Conservation (phyloP, 1,140 invertebrate species). For the Antheraea pernyi region DNA sequence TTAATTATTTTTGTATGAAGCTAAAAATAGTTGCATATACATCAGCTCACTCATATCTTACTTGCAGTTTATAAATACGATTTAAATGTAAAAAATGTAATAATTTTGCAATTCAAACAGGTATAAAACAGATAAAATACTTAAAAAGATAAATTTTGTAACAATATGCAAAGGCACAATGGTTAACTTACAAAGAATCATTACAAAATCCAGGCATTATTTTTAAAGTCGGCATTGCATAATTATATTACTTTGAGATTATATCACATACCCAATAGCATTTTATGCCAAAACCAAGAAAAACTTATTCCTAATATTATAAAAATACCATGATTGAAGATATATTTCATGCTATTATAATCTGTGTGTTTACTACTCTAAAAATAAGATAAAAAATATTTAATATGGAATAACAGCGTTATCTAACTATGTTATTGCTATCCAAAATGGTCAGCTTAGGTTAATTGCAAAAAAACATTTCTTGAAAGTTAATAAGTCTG, state of each 20-base stretch:
- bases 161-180: slow-evolving; percentile 13
- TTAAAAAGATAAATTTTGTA: no score
- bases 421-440: neutral
- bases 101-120: no score
- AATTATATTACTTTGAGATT: neutral
- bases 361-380: neutral
- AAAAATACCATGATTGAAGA: neutral
- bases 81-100: neutral
- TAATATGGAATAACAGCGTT: neutral
- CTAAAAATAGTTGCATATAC: neutral
- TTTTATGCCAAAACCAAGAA: slow-evolving; percentile 7
- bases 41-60: neutral
- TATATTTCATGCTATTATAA: neutral
- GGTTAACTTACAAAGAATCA: slow-evolving; percentile 5
- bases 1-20: neutral
- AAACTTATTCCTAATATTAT: neutral
- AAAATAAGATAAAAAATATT: slow-evolving; percentile 5
- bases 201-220: neutral
- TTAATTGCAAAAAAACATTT: neutral
- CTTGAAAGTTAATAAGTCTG: neutral
- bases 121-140: no score
- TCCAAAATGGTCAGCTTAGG: neutral
- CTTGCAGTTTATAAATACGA: neutral
- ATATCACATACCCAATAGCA: slow-evolving; percentile 11
- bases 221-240: neutral